Evolutionary conservation across 2,888 invertebrate genomes (phyloP).

Genomic region (Lydus trimaculatus): DNA sequence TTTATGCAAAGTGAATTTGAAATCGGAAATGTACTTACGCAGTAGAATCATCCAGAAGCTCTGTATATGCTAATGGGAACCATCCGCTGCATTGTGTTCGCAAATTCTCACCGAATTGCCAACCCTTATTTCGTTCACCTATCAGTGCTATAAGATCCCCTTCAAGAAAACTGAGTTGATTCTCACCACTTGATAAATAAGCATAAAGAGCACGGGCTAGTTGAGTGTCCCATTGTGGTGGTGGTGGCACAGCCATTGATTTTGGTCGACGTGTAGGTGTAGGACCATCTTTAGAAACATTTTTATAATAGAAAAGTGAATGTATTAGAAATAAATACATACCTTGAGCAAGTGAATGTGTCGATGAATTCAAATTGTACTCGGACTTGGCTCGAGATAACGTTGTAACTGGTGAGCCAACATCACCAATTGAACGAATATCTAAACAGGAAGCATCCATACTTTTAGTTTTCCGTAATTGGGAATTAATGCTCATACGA

Average conservation of each 20-base stretch:
- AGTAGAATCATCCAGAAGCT: conserved; percentile 73
- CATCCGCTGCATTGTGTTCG: conserved; percentile 92
- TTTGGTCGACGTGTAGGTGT: conserved; percentile 66
- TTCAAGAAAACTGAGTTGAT: conserved; percentile 91
- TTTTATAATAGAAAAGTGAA: neutral
- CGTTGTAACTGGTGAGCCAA: conserved; percentile 70
- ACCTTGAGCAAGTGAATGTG: conserved; percentile 75
- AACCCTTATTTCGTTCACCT: conserved; percentile 91
- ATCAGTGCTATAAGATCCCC: conserved; percentile 88
- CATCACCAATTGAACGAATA: conserved; percentile 74
- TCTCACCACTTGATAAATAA: conserved; percentile 88
- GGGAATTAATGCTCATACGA: conserved; percentile 76
- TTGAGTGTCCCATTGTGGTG: conserved; percentile 74
- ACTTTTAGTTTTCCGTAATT: conserved; percentile 84
- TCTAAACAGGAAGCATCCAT: conserved; percentile 90
- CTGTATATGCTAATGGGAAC: conserved; percentile 96
- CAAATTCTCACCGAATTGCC: conserved; percentile 97
- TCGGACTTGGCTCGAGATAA: conserved; percentile 87
- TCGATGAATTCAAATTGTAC: conserved; percentile 80
- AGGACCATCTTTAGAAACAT: neutral
- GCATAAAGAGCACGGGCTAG: conserved; percentile 87
- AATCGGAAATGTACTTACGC: conserved; percentile 61
- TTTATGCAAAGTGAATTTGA: conserved; percentile 2
- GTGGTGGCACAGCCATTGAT: conserved; percentile 68
- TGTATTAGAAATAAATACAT: conserved; percentile 23